Conservation (phyloP, 2,797 vertebrate species). For the Percopsis omiscomaycus region DNA sequence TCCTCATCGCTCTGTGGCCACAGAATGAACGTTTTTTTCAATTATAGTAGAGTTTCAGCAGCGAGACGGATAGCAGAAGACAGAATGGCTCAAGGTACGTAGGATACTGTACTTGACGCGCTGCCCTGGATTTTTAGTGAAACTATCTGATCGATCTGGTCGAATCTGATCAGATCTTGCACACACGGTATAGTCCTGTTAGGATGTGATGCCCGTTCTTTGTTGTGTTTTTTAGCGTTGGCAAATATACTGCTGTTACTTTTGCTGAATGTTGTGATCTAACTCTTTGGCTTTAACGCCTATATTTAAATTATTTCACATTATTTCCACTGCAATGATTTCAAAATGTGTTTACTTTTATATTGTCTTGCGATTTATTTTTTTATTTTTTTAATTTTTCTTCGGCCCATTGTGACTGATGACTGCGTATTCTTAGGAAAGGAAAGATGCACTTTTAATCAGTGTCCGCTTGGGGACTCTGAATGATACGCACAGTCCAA, state of each 20-base stretch:
- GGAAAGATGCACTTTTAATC: constrained; percentile 29
- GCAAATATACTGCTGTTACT: constrained; percentile 18
- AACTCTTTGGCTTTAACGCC: constrained; percentile 1
- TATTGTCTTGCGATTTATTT: background rate
- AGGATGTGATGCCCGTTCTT: no score
- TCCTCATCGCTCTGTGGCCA: constrained; percentile 23
- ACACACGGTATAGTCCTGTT: no score
- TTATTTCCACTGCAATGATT: no score
- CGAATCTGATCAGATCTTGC: no score
- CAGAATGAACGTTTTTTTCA: constrained; percentile 74
- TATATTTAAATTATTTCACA: background rate
- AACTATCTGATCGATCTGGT: no score
- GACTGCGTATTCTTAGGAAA: background rate
- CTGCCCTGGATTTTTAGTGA: no score
- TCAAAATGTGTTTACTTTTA: background rate
- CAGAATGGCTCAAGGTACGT: constrained; percentile 66
- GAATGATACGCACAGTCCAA: constrained; percentile 8
- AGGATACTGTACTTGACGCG: background rate
- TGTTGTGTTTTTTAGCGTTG: background rate
- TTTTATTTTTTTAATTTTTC: background rate
- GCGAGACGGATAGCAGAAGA: constrained; percentile 61
- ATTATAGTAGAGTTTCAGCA: constrained; percentile 58
- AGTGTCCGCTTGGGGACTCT: constrained; percentile 35
- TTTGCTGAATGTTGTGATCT: background rate
- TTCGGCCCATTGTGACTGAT: background rate